A percentile compares a stretch with the other conserved stretches of the same genome.
Evolutionary conservation across 2,797 vertebrate species (phyloP).

Genomic region (Caiman crocodilus): DNA sequence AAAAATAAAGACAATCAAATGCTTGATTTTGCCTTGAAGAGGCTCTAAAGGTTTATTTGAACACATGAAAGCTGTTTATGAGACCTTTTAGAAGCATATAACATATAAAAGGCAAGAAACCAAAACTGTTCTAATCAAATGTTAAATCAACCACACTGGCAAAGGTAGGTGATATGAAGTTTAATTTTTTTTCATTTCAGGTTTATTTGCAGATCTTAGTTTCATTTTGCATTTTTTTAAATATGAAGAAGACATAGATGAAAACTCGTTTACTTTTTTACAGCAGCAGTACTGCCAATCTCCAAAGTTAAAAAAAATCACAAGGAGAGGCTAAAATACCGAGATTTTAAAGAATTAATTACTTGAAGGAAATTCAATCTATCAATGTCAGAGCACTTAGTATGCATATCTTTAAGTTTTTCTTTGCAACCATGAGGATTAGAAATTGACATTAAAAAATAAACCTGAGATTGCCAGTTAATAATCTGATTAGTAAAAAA

Average conservation of each 20-base stretch:
- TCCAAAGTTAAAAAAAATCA: neutral
- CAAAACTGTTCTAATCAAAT: neutral
- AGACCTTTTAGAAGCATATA: slow-evolving; percentile 6
- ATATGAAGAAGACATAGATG: neutral
- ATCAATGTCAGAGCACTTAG: too few relatives aligned
- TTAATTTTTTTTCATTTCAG: neutral
- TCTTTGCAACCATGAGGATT: too few relatives aligned
- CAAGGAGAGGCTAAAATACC: too few relatives aligned
- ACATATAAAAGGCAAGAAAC: neutral
- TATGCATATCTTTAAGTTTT: too few relatives aligned
- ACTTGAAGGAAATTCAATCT: neutral
- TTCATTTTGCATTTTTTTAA: neutral
- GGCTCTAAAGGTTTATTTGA: slow-evolving; percentile 20
- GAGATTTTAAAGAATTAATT: neutral
- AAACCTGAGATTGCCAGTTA: too few relatives aligned
- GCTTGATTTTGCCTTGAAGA: slow-evolving; percentile 59
- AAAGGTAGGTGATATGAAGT: neutral
- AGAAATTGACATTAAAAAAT: too few relatives aligned
- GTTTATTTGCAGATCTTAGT: neutral
- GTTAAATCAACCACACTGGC: neutral
- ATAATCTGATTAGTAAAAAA: too few relatives aligned
- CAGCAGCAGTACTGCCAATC: neutral
- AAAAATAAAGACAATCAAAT: neutral
- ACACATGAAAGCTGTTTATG: neutral
- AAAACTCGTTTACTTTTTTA: neutral